Evolutionary conservation across 2,888 invertebrate genomes (phyloP).

Genomic region (Chloroclystis v-ata): DNA sequence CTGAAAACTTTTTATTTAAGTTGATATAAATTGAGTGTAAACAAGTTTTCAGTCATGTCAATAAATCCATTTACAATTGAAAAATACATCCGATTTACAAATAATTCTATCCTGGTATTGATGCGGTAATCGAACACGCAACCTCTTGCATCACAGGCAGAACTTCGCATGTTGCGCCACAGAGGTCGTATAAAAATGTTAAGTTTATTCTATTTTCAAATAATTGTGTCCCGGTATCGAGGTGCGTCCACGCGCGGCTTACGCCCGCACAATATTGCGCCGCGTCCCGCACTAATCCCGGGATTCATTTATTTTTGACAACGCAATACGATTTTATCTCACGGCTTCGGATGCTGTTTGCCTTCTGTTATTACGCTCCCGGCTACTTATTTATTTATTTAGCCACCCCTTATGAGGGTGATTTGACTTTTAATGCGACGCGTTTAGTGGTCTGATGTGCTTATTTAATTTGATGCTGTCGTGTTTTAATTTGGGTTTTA

Average conservation of each 20-base stretch:
- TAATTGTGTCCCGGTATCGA: slow-evolving; percentile 28
- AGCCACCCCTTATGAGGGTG: slow-evolving; percentile 63
- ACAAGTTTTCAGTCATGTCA: no score
- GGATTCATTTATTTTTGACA: slow-evolving; percentile 79
- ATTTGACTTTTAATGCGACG: slow-evolving; percentile 67
- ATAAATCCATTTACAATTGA: no score
- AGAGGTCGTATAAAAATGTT: no score
- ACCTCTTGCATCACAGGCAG: no score
- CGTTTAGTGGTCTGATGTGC: slow-evolving; percentile 57
- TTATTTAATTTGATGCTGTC: slow-evolving; percentile 41
- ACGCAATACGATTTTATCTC: slow-evolving; percentile 79
- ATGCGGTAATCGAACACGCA: no score
- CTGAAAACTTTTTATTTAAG: no score
- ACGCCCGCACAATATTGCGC: slow-evolving; percentile 73
- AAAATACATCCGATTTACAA: no score
- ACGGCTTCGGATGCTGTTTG: slow-evolving; percentile 78
- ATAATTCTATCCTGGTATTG: no score
- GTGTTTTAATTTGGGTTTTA: slow-evolving; percentile 21
- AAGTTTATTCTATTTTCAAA: slow-evolving; percentile 15
- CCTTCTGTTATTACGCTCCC: slow-evolving; percentile 74
- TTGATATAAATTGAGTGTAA: no score
- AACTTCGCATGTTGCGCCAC: no score
- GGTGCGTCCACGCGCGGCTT: slow-evolving; percentile 43
- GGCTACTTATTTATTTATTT: slow-evolving; percentile 75
- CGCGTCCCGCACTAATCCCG: slow-evolving; percentile 74